Base-by-base conservation (phyloP, 2,888 invertebrate genomes). In the Cephus pulcher region DNA sequence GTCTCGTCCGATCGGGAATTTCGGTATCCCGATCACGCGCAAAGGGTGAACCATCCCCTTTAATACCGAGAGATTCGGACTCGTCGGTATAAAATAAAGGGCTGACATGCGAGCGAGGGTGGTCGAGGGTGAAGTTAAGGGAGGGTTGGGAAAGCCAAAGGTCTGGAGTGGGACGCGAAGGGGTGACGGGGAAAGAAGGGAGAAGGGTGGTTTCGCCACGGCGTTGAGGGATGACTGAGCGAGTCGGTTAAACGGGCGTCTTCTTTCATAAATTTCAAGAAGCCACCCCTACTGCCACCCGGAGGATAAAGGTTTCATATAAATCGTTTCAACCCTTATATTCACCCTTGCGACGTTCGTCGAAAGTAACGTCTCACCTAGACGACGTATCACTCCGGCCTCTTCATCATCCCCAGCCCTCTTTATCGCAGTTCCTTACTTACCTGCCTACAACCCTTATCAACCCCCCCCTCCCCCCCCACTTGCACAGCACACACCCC, bases 201-300 rank as follows among this genome's bases (percentile, higher is more conserved):
- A 30, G 30, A 70, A 70, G 70, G 70, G 70, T 70, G 70, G 70
- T 33, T 70, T 70, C 70, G 70, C 70, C 70, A 33, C 70, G 32
- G 70, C 70, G 70, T 30, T 70, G 70, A 70, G 70, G 70, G 70
- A 70, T 70, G 91, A 90, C 90, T 89, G 90, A 91, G 88, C 89
- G 86, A 89, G 87, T 90, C 88, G 89, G 91, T 90, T 91, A 90
- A 90, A 89, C 90, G 89, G 88, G 88, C 88, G 88, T 89, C 90
- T 91, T 91, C 90, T 90, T 91, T 91, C 91, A 91, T 91, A 91
- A 91, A 91, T 91, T 91, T 90, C 87, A 84, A 87, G 88, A 85
- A 87, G 83, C 82, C 81, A 40, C 40, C 40, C 40, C 40, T 40
- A 15, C 15, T 40, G 40, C 40, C 40, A 40, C 40, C 40, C 77